Percentiles rank a stretch among this genome's conserved stretches.
phyloP scores from a whole-genome alignment of 2,888 invertebrate genomes.

The Apodemia mormo region DNA sequence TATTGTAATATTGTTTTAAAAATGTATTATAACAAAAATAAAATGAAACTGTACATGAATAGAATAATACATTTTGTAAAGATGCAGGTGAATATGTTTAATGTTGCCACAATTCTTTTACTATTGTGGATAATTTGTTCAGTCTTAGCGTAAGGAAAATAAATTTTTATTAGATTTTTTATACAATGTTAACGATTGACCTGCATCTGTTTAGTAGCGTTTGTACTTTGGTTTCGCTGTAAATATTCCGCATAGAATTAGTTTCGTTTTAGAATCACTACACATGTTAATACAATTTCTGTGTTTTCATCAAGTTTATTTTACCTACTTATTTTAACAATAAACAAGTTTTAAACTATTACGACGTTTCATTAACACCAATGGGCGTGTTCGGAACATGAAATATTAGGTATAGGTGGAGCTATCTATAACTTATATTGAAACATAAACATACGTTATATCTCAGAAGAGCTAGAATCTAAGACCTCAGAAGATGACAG shows the following conservation, averaged over 20 bases:
- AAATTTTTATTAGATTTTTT: slow-evolving; percentile 33
- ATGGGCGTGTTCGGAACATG: too few species aligned
- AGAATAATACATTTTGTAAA: slow-evolving; percentile 10
- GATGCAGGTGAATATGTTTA: slow-evolving; percentile 75
- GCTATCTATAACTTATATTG: too few species aligned
- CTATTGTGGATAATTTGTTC: slow-evolving; percentile 62
- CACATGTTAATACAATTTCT: slow-evolving; percentile 72
- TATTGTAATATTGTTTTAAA: slow-evolving; percentile 51
- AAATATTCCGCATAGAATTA: slow-evolving; percentile 73
- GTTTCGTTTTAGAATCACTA: slow-evolving; percentile 66
- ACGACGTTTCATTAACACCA: slow-evolving; percentile 38
- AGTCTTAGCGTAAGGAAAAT: slow-evolving; percentile 22
- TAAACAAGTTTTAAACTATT: slow-evolving; percentile 71
- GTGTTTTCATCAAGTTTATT: slow-evolving; percentile 79
- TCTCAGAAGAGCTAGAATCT: too few species aligned
- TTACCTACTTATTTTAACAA: slow-evolving; percentile 81
- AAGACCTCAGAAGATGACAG: too few species aligned
- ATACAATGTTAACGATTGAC: slow-evolving; percentile 70
- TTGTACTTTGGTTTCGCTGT: slow-evolving; percentile 69
- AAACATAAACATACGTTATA: too few species aligned
- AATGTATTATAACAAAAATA: slow-evolving; percentile 43
- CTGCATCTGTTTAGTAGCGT: slow-evolving; percentile 66
- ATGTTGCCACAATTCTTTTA: slow-evolving; percentile 54
- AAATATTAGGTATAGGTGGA: too few species aligned
- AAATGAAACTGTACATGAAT: slow-evolving; percentile 7